A percentile compares a stretch with the other conserved stretches of the same genome.
phyloP scores from a whole-genome alignment of 2,113 vertebrate species.

The Azemiops feae region DNA sequence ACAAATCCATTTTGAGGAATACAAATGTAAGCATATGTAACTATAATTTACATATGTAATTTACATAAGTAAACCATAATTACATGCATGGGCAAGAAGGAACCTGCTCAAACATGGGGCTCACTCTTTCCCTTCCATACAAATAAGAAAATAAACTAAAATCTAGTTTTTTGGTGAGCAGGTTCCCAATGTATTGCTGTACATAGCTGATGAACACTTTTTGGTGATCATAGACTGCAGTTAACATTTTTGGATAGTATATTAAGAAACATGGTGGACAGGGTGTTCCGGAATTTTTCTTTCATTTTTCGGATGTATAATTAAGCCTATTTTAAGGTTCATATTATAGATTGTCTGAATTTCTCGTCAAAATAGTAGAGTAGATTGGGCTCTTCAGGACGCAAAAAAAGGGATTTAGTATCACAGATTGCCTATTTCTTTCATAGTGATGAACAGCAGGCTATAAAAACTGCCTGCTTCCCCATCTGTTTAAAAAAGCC shows the following conservation, averaged over 20 bases:
- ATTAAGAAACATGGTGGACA: not conserved
- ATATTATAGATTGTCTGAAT: not conserved
- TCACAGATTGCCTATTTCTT: not conserved
- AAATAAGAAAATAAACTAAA: not conserved
- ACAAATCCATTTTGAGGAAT: not conserved
- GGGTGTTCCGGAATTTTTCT: not conserved
- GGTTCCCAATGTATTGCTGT: not conserved
- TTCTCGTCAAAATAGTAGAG: not conserved
- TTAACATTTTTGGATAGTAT: not conserved
- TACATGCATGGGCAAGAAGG: not conserved
- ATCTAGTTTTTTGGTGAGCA: not conserved
- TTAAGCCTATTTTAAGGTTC: not conserved
- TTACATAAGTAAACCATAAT: not conserved
- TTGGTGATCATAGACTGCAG: not conserved
- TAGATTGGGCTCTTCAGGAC: not conserved
- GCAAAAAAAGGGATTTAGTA: not conserved
- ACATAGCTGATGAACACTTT: not conserved
- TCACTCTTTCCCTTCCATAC: not conserved
- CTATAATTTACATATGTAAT: not conserved
- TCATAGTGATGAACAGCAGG: not conserved
- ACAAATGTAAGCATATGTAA: not conserved
- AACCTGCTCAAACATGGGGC: not conserved
- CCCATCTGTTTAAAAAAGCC: not conserved
- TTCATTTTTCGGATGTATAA: not conserved
- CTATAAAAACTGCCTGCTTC: not conserved